These are phyloP conservation scores for Cerceris rybyensis DNA, from an alignment of 2,888 invertebrate species.

Conservation along the genomic window DNA sequence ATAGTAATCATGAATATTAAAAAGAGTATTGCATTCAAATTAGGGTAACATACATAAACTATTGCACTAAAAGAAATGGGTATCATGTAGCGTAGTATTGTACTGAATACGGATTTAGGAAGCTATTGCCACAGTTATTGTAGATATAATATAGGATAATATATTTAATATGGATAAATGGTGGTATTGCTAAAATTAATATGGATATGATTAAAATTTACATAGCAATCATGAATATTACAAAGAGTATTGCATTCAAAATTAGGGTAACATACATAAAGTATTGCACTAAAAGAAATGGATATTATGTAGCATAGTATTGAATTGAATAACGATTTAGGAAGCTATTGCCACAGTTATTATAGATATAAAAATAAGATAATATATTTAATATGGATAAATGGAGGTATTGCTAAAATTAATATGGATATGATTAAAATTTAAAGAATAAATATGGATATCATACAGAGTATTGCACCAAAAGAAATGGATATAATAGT, in stretches of 20 bases:
- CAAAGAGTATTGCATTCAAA: not conserved
- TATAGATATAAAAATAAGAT: too few relatives aligned
- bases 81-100: not conserved
- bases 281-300: slow-evolving; percentile 5
- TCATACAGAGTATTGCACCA: not conserved
- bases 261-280: slow-evolving; percentile 9
- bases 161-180: not conserved
- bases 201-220: slow-evolving; percentile 8
- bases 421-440: slow-evolving; percentile 10
- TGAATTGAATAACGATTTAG: not conserved
- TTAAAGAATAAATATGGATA: not conserved
- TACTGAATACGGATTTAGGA: not conserved
- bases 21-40: not conserved
- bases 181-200: not conserved
- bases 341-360: not conserved
- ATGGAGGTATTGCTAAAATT: not conserved
- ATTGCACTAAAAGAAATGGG: slow-evolving; percentile 4
- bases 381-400: slow-evolving; percentile 10
- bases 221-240: not conserved
- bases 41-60: slow-evolving; percentile 8
- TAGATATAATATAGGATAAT: too few relatives aligned
- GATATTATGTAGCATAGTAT: not conserved
- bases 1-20: not conserved
- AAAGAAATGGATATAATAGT: not conserved
- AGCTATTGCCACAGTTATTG: not conserved